phyloP scores from a whole-genome alignment of 1,140 invertebrate species.

The Chlorops oryzae region DNA sequence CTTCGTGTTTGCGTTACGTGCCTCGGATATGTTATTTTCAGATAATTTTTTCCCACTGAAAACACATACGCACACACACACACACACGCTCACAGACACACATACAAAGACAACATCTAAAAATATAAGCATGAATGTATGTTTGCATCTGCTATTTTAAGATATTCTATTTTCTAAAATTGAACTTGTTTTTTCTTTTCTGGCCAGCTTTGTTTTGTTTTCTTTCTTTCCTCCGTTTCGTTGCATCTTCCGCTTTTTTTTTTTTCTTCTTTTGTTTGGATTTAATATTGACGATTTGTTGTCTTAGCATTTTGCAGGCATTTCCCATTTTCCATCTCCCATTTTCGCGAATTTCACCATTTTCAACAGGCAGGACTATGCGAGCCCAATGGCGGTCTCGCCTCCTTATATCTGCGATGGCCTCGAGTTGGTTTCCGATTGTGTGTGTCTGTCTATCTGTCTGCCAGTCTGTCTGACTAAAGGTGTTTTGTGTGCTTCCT shows the following conservation, averaged over 20 bases:
- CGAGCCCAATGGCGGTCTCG: too few relatives aligned
- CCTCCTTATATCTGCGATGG: too few relatives aligned
- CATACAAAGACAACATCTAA: constrained; percentile 1
- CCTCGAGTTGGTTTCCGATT: too few relatives aligned
- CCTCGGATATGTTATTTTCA: constrained; percentile 44
- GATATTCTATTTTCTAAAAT: neutral
- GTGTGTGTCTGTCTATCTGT: too few relatives aligned
- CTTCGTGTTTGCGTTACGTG: constrained; percentile 46
- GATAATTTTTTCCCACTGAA: neutral
- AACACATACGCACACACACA: neutral
- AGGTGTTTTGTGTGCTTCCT: too few relatives aligned
- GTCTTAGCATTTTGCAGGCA: constrained; percentile 13
- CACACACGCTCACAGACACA: neutral
- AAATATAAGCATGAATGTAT: neutral
- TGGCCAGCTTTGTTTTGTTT: constrained; percentile 3
- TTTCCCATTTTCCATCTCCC: constrained; percentile 13
- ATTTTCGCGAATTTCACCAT: constrained; percentile 42
- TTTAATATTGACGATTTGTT: constrained; percentile 21
- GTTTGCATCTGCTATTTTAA: neutral
- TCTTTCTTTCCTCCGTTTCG: constrained; percentile 5
- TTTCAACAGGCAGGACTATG: constrained; percentile 43
- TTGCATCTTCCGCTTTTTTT: neutral
- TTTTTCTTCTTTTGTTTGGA: constrained; percentile 13
- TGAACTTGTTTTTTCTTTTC: constrained; percentile 21
- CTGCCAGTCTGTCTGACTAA: too few relatives aligned